Conservation (phyloP, 2,113 vertebrate species). For the Heterochromis multidens region DNA sequence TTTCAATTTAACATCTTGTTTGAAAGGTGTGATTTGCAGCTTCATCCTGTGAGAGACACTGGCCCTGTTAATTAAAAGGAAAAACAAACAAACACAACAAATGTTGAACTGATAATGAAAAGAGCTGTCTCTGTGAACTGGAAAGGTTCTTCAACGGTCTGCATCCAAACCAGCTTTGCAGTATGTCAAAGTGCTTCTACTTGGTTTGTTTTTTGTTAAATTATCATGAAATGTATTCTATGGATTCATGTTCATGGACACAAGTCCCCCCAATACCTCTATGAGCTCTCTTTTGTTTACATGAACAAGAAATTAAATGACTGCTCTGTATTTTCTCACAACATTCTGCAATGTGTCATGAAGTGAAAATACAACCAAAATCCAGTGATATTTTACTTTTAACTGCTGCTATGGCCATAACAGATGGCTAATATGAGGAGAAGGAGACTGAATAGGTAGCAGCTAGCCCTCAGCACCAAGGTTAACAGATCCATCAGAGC, state of each 20-base stretch:
- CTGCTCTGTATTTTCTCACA: too few relatives aligned
- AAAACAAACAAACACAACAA: background rate
- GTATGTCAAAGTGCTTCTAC: background rate
- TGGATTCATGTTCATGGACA: too few relatives aligned
- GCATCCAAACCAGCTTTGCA: fast-evolving
- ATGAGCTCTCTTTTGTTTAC: background rate
- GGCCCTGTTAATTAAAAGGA: background rate
- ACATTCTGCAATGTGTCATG: background rate
- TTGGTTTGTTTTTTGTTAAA: too few relatives aligned
- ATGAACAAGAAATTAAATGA: background rate
- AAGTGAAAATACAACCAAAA: background rate
- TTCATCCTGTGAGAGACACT: background rate
- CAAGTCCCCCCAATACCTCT: background rate
- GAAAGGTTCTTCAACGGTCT: background rate
- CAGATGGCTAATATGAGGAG: background rate
- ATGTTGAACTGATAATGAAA: background rate
- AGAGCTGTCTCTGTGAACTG: background rate
- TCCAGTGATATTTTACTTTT: background rate
- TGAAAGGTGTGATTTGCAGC: background rate
- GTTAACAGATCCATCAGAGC: conserved; percentile 30
- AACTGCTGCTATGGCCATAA: background rate
- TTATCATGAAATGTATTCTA: too few relatives aligned
- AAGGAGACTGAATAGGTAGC: background rate
- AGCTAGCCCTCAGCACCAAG: background rate
- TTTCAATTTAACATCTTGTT: background rate